Percentiles rank a stretch among this genome's conserved stretches.
phyloP scores from a whole-genome alignment of 2,797 vertebrate genomes.

The Xyrichtys novacula region DNA sequence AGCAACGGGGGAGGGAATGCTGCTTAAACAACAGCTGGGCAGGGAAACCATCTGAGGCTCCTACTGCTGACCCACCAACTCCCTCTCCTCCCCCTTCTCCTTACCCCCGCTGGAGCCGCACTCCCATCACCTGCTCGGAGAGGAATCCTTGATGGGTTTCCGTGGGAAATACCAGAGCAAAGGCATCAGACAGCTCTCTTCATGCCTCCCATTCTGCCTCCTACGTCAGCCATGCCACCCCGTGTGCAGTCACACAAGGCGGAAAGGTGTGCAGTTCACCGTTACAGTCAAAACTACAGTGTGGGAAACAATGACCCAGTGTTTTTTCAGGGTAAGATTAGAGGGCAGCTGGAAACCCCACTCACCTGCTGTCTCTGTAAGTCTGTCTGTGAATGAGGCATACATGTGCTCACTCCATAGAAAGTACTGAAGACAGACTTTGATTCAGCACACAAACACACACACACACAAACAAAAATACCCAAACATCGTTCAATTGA shows the following conservation, averaged over 20 bases:
- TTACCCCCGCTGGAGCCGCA: conserved; percentile 50
- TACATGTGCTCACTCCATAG: neutral
- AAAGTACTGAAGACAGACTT: conserved; percentile 6
- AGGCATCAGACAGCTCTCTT: conserved; percentile 61
- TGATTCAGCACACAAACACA: neutral
- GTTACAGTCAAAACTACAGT: conserved; percentile 17
- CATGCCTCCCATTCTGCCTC: conserved; percentile 63
- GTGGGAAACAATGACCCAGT: conserved; percentile 61
- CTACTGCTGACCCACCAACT: conserved; percentile 48
- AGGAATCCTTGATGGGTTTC: conserved; percentile 79
- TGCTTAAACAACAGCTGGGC: conserved; percentile 82
- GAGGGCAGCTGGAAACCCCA: conserved; percentile 67
- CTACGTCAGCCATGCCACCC: conserved; percentile 24
- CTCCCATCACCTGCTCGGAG: conserved; percentile 83
- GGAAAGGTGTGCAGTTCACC: conserved; percentile 39
- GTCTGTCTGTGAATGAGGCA: neutral
- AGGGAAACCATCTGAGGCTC: conserved; percentile 73
- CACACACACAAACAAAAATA: conserved; percentile 11
- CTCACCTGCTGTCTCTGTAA: conserved; percentile 65
- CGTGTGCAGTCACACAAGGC: conserved; percentile 37
- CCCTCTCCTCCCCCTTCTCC: neutral
- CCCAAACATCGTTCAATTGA: conserved; percentile 16
- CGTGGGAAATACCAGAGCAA: conserved; percentile 80
- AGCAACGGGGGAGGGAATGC: conserved; percentile 76
- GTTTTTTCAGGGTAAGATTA: conserved; percentile 61